Percentiles rank a stretch among this genome's conserved stretches.
phyloP scores from a whole-genome alignment of 2,888 invertebrate species.

The Troides oblongomaculatus region DNA sequence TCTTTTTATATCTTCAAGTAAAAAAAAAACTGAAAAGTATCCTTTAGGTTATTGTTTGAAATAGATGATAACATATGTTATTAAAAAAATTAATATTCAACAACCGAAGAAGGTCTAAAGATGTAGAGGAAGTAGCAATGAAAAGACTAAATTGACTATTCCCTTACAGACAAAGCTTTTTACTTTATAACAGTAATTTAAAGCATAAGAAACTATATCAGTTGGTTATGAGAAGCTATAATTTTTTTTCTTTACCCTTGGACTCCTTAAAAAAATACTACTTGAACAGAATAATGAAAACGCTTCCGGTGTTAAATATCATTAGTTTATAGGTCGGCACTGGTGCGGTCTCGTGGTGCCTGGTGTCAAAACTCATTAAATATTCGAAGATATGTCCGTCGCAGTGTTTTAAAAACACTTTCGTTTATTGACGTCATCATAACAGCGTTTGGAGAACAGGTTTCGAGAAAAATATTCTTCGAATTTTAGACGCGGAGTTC shows the following conservation, averaged over 20 bases:
- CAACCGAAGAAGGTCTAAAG: no score
- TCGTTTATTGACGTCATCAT: slow-evolving; percentile 21
- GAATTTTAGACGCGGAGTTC: slow-evolving; percentile 2
- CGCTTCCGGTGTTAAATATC: neutral
- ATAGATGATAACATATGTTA: no score
- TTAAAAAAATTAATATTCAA: no score
- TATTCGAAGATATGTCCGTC: slow-evolving; percentile 10
- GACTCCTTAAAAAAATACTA: no score
- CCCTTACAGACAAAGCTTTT: neutral
- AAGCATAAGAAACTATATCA: neutral
- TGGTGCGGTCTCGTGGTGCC: neutral
- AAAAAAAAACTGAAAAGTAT: no score
- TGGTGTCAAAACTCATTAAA: slow-evolving; percentile 14
- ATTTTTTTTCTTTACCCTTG: no score
- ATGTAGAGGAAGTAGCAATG: neutral
- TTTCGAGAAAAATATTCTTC: slow-evolving; percentile 10
- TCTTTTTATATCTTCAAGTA: no score
- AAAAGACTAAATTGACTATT: neutral
- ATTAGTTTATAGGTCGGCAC: neutral
- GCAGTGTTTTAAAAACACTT: slow-evolving; percentile 12
- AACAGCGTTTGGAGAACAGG: slow-evolving; percentile 18
- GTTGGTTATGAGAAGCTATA: neutral
- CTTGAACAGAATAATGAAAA: no score
- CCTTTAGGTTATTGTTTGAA: no score
- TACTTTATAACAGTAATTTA: neutral